phyloP scores from a whole-genome alignment of 2,113 vertebrate genomes.

The Plecturocebus donacophilus region DNA sequence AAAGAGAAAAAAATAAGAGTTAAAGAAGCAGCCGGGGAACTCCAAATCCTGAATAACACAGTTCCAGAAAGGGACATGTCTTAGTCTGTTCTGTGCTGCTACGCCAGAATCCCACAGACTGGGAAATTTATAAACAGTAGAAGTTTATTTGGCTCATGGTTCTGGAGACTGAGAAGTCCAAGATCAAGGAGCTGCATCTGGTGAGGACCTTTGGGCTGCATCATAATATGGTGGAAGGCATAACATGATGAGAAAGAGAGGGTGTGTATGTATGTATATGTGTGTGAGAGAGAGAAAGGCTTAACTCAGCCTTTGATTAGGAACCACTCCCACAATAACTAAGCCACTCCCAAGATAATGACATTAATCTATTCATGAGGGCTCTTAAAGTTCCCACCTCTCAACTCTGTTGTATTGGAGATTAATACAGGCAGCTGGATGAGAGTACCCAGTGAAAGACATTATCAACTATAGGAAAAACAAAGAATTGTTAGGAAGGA shows the following conservation, averaged over 20 bases:
- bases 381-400: not conserved
- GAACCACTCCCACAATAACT: not conserved
- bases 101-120: not conserved
- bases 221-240: not conserved
- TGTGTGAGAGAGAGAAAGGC: not conserved
- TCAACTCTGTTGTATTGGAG: not conserved
- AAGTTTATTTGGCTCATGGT: not conserved
- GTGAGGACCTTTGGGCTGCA: not conserved
- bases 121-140: not conserved
- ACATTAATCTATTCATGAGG: not conserved
- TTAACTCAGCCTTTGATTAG: not conserved
- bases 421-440: not conserved
- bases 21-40: not conserved
- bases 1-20: not conserved
- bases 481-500: not conserved
- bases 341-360: not conserved
- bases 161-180: not conserved
- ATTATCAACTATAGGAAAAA: not conserved
- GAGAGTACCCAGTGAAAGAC: not conserved
- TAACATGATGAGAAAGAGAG: not conserved
- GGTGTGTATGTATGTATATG: too few relatives aligned
- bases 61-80: not conserved
- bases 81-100: not conserved
- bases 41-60: not conserved
- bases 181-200: not conserved